Base-by-base conservation (phyloP, 2,888 invertebrate species). In the Salpingus planirostris region DNA sequence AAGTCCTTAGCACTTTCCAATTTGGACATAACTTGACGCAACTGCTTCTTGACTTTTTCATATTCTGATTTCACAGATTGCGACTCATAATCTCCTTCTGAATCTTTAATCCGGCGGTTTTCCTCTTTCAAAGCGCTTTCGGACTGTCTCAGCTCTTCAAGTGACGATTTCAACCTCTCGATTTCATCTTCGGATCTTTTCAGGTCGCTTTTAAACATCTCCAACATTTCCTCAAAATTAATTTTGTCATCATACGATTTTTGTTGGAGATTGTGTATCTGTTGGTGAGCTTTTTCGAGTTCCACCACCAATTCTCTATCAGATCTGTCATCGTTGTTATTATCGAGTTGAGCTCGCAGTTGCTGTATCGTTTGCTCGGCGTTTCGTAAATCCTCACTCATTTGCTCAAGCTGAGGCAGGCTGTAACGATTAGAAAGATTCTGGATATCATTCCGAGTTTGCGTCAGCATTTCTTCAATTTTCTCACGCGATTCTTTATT, bases 351-450 rank as follows among this genome's bases (percentile, higher is more conserved):
- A 31, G 45, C 34, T 27, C 46, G 44, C 11, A 56, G 33, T 15
- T 43, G 41, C 24, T 40, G 42, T n/a, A 52, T 53, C 31, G 39
- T 49, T 7, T 40, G 34, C 30, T 54, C 47, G 1, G 56, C 46
- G 21, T 44, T 44, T 35, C 46, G 46, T 21, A 57, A 38, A 36
- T 55, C 56, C 29, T 53, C 46, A 29, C 46, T 49, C 56, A 57
- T 57, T 26, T 44, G 43, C 38, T 55, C 52, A 15, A 57, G 38
- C 38, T 57, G 51, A 8, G 57, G 57, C 34, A 57, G 35, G 35
- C 47, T 55, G 36, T 57, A 57, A 43, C 54, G 55, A 13, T 44
- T 37, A 3, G 56, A 57, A 12, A 57, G 39, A 34, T 49, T 55
- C 36, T 52, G 50, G 11, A 57, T 53, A 18, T 57, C 56, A 21